Evolutionary conservation across 1,140 invertebrate genomes (phyloP), one percentile per base, ranked within the genome.

Genomic region (Acyrthosiphon pisum): DNA sequence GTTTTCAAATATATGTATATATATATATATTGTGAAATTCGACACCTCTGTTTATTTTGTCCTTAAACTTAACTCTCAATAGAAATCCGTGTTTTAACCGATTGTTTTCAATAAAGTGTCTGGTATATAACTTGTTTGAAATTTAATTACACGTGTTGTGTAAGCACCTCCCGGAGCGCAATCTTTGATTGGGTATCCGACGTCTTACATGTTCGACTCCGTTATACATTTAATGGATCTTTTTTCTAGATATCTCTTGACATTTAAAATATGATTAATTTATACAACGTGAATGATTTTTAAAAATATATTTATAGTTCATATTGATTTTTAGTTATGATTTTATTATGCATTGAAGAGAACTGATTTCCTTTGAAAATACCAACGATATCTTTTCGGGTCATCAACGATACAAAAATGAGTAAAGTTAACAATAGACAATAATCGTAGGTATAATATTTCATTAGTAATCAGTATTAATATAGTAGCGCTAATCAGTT

Each of bases 21-120:
- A 30, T 68, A 30, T 20, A 83, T 41, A 26, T 26, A 50, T 87
- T 87, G 18, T 87, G 44, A 48, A 87, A 87, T 87, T 50, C 44
- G 9, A 48, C 86, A 7, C 20, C 86, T 35, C 86, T 87, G 30
- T 46, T 22, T 35, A 87, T 87, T 90, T 90, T 41, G 88, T 90
- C 50, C 89, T 90, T 90, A 60, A 56, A 90, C 89, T 90, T 90
- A 90, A 90, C 35, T 90, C 89, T 90, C 50, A 56, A 60, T 60
- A 60, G 86, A 87, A 87, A 48, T 87, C 30, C 46, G 30, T 87
- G 30, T 87, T 87, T n/a, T n/a, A 48, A 87, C 44, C 35, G 44
- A 87, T 48, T 87, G 86, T 87, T 87, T 87, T 87, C 30, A 87
- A 48, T 87, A 35, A 48, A 48, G 46, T 48, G 46, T 48, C 86